A percentile compares a stretch with the other conserved stretches of the same genome.
Conservation (phyloP, 2,113 vertebrate genomes). For the Pseudorectes ferrugineus region DNA sequence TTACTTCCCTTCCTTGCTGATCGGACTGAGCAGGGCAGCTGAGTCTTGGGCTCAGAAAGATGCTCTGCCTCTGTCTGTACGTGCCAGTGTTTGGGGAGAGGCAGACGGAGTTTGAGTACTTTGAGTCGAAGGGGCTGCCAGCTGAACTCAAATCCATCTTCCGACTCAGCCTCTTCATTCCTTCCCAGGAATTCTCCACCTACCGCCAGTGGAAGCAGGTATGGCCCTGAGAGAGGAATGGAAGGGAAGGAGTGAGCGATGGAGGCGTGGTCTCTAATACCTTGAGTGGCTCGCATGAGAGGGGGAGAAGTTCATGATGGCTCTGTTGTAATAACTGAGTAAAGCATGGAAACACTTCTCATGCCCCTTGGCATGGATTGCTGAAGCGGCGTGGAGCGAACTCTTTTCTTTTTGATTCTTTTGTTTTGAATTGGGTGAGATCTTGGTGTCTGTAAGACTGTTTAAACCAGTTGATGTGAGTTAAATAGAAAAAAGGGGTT, state of each 20-base stretch:
- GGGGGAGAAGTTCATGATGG: not conserved
- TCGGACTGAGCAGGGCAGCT: not conserved
- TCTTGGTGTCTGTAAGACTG: accelerated
- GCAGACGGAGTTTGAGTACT: constrained; percentile 87
- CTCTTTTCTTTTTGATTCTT: not conserved
- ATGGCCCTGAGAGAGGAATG: not conserved
- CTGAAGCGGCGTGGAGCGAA: accelerated
- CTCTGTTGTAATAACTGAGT: not conserved
- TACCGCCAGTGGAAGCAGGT: constrained; percentile 91
- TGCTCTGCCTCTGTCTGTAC: constrained; percentile 92
- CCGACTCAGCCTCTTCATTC: constrained; percentile 87
- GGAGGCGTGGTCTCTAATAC: not conserved
- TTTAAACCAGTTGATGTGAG: not conserved
- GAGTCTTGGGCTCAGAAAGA: constrained; percentile 29
- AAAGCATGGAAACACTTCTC: not conserved
- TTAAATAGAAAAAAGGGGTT: not conserved
- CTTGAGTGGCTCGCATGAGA: accelerated
- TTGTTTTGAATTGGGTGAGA: not conserved
- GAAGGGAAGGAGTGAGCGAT: accelerated
- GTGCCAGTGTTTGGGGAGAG: constrained; percentile 80
- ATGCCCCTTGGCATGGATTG: not conserved
- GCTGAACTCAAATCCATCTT: constrained; percentile 89
- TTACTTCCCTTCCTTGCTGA: not conserved
- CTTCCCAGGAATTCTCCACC: constrained; percentile 88
- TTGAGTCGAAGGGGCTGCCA: constrained; percentile 90